phyloP scores from a whole-genome alignment of 1,140 invertebrate species.

The Periplaneta americana region DNA sequence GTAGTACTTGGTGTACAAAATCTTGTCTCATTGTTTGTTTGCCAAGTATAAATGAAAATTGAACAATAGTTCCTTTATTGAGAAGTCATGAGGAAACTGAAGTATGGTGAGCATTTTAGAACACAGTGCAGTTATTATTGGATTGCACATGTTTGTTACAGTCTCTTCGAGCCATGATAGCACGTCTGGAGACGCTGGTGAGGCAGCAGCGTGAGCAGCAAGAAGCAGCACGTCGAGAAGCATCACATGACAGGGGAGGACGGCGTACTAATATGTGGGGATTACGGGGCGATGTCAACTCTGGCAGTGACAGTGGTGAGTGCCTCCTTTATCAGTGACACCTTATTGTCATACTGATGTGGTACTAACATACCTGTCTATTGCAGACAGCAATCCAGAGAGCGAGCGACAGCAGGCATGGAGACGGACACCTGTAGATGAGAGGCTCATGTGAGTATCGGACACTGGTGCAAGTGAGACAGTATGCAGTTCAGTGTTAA shows the following conservation, averaged over 20 bases:
- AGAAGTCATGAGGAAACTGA: not conserved
- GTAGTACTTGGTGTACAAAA: no score
- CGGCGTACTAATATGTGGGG: not conserved
- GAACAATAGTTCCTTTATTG: no score
- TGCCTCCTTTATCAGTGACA: not conserved
- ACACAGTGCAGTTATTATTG: not conserved
- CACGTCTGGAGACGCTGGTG: slow-evolving; percentile 30
- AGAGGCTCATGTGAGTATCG: not conserved
- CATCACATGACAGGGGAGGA: not conserved
- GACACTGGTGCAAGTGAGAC: no score
- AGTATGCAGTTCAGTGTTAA: no score
- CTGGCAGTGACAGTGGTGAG: slow-evolving; percentile 10
- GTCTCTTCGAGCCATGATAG: slow-evolving; percentile 30
- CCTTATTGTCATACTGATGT: no score
- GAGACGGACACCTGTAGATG: not conserved
- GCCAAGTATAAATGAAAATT: no score
- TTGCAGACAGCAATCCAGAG: slow-evolving; percentile 9
- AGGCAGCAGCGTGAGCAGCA: slow-evolving; percentile 27
- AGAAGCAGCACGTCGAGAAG: not conserved
- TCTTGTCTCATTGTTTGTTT: no score
- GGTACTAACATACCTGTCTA: no score
- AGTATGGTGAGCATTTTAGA: no score
- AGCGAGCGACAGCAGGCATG: not conserved
- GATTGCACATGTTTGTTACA: not conserved
- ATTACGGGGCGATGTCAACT: not conserved